A percentile compares a stretch with the other conserved stretches of the same genome.
Conservation (phyloP, 2,888 invertebrate genomes). For the Trissoscelio sp. region DNA sequence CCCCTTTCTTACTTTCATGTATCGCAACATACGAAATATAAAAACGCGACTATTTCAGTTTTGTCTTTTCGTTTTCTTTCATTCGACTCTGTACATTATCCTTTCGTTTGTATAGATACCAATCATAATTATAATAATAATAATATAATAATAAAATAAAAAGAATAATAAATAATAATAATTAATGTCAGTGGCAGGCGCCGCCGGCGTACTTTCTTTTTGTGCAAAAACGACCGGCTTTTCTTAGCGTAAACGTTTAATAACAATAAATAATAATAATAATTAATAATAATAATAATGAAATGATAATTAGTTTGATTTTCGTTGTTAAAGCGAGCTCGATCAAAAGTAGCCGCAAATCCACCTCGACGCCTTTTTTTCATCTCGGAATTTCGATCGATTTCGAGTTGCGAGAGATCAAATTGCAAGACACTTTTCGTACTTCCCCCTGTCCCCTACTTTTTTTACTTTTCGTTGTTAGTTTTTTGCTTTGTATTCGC, state of each 20-base stretch:
- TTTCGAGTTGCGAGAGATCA: not conserved
- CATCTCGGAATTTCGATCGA: not conserved
- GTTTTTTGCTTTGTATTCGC: conserved; percentile 44
- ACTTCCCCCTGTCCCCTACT: too few species aligned
- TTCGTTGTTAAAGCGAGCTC: too few species aligned
- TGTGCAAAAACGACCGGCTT: too few species aligned
- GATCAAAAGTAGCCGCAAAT: conserved; percentile 42
- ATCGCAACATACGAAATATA: conserved; percentile 35
- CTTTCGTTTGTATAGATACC: conserved; percentile 31
- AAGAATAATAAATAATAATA: conserved; percentile 3
- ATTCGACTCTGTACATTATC: conserved; percentile 15
- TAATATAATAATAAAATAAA: conserved; percentile 6
- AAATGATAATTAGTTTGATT: conserved; percentile 19
- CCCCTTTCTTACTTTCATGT: conserved; percentile 7
- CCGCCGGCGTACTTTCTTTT: too few species aligned
- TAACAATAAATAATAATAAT: too few species aligned
- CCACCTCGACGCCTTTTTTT: conserved; percentile 50
- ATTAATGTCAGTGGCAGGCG: too few species aligned
- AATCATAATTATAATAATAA: not conserved
- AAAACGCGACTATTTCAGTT: conserved; percentile 28
- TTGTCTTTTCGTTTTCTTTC: conserved; percentile 41
- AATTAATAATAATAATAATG: conserved; percentile 36
- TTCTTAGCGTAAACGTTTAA: too few species aligned
- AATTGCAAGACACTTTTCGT: too few species aligned
- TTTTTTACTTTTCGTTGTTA: conserved; percentile 24